phyloP scores from a whole-genome alignment of 2,797 vertebrate genomes.

The Leptodactylus fallax region DNA sequence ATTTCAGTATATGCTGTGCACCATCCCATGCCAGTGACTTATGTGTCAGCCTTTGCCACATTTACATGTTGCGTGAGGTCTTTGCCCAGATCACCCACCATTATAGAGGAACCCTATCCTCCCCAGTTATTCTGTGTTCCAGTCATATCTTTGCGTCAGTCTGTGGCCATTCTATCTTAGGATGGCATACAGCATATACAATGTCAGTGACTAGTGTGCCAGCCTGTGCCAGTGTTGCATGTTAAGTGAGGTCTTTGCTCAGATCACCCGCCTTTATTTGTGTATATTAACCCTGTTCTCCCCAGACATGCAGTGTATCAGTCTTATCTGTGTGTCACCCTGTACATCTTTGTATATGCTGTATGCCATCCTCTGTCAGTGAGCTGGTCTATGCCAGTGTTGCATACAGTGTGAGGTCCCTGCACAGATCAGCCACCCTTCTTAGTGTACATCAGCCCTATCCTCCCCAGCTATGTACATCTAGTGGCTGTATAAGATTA shows the following conservation, averaged over 20 bases:
- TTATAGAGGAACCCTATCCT: too few species aligned
- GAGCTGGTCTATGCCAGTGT: not conserved
- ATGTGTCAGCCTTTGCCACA: too few species aligned
- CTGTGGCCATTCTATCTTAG: too few species aligned
- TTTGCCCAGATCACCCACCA: too few species aligned
- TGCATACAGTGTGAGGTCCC: not conserved
- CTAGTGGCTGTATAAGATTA: not conserved
- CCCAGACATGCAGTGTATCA: not conserved
- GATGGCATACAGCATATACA: too few species aligned
- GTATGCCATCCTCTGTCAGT: not conserved
- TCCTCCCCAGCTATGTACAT: not conserved
- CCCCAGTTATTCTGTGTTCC: too few species aligned
- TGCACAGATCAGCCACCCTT: not conserved
- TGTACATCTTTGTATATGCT: too few species aligned
- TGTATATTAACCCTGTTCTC: not conserved
- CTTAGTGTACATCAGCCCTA: not conserved
- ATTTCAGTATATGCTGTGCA: not conserved
- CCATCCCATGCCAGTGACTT: not conserved
- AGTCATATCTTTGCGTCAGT: too few species aligned
- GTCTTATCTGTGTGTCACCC: too few species aligned
- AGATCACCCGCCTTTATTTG: too few species aligned
- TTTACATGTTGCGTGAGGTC: not conserved
- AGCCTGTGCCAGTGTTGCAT: not conserved
- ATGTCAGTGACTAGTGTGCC: not conserved
- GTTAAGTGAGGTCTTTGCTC: not conserved